These are phyloP conservation scores for Vannuccia rotundouncinata DNA, from an alignment of 2,888 invertebrate genomes.

Conservation along the genomic window DNA sequence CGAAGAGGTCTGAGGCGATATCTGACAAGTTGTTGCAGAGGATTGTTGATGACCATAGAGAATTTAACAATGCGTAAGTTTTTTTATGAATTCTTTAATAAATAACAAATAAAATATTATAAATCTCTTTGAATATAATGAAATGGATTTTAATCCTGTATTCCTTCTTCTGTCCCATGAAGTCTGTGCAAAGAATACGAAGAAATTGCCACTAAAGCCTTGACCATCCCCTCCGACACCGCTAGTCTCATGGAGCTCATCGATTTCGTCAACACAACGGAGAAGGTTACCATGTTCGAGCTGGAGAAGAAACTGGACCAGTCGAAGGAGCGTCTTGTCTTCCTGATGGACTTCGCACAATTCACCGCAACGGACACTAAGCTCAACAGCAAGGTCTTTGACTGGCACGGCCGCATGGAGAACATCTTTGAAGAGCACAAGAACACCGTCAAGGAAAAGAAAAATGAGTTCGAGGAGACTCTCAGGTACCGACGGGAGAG, in stretches of 20 bases:
- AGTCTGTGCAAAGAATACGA: slow-evolving; percentile 79
- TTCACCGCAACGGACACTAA: slow-evolving; percentile 78
- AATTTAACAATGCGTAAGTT: slow-evolving; percentile 67
- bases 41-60: slow-evolving; percentile 74
- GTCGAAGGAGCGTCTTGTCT: slow-evolving; percentile 62
- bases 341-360: slow-evolving; percentile 73
- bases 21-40: slow-evolving; percentile 66
- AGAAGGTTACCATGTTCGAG: slow-evolving; percentile 65
- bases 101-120: no score
- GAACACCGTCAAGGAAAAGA: slow-evolving; percentile 72
- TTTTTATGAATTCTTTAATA: background rate
- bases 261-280: slow-evolving; percentile 69
- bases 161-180: no score
- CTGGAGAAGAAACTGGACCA: slow-evolving; percentile 70
- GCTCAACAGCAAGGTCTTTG: slow-evolving; percentile 71
- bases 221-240: slow-evolving; percentile 74
- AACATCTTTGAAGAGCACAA: slow-evolving; percentile 75
- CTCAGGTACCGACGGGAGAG: slow-evolving; percentile 68
- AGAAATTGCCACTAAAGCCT: slow-evolving; percentile 68
- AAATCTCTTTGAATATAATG: no score
- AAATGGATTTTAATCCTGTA: no score
- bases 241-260: slow-evolving; percentile 76
- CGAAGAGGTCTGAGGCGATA: slow-evolving; percentile 65
- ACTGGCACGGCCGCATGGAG: slow-evolving; percentile 76
- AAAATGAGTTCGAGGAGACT: slow-evolving; percentile 74